Evolutionary conservation across 1,140 invertebrate species (phyloP).

Genomic region (Littorina saxatilis): DNA sequence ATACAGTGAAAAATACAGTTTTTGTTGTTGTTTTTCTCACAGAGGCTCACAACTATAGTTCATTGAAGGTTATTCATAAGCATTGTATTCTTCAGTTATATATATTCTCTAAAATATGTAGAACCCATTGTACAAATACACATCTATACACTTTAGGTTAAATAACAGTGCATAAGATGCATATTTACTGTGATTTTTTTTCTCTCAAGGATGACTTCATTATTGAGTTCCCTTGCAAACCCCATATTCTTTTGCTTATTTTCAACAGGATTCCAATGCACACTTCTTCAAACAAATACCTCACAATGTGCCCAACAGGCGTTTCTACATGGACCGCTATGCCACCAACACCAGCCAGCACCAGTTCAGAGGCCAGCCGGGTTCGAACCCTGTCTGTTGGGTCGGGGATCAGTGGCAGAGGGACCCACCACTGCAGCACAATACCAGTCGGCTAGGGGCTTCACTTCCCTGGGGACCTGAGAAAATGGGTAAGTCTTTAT

Average conservation of each 20-base stretch:
- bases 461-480: slow-evolving; percentile 71
- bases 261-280: too few species aligned
- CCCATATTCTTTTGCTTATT: not conserved
- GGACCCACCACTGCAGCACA: slow-evolving; percentile 62
- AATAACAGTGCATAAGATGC: too few species aligned
- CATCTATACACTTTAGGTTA: too few species aligned
- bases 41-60: too few species aligned
- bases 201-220: not conserved
- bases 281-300: slow-evolving; percentile 48
- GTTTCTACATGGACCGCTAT: slow-evolving; percentile 64
- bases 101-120: too few species aligned
- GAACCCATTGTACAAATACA: too few species aligned
- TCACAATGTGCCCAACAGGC: slow-evolving; percentile 52
- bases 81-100: too few species aligned
- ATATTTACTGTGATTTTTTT: too few species aligned
- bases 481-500: slow-evolving; percentile 65
- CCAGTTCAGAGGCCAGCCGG: slow-evolving; percentile 60
- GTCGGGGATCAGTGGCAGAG: slow-evolving; percentile 66
- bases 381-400: slow-evolving; percentile 65
- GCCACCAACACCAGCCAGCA: slow-evolving; percentile 68
- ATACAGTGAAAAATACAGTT: too few species aligned
- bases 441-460: slow-evolving; percentile 65
- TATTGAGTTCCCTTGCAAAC: not conserved
- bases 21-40: too few species aligned
- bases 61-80: too few species aligned